Evolutionary conservation across 2,888 invertebrate genomes (phyloP).

Genomic region (Phengaris arion): DNA sequence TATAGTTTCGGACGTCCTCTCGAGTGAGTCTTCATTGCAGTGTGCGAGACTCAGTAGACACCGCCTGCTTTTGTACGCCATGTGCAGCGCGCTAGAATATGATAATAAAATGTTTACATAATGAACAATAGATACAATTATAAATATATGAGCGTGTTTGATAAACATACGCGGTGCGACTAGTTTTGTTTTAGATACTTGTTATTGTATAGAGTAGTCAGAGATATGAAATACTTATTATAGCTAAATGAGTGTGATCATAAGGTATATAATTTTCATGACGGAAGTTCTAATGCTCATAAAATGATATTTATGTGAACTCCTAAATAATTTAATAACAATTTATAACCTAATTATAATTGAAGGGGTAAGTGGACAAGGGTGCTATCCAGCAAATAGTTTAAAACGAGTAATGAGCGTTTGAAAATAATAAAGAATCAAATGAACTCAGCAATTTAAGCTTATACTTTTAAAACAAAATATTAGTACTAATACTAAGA

Average conservation of each 20-base stretch:
- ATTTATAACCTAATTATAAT: no score
- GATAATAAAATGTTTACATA: constrained; percentile 51
- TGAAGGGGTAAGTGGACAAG: no score
- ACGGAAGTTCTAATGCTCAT: no score
- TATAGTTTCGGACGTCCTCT: constrained; percentile 65
- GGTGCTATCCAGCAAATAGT: no score
- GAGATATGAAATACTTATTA: neutral
- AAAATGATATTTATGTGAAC: no score
- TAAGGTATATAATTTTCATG: no score
- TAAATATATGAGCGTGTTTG: constrained; percentile 67
- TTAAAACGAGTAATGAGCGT: no score
- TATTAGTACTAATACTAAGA: no score
- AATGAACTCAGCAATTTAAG: no score
- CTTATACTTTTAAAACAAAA: no score
- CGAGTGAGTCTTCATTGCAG: constrained; percentile 62
- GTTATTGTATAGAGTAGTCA: neutral
- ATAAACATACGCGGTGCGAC: constrained; percentile 54
- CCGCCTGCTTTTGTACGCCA: constrained; percentile 76
- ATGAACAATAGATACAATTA: constrained; percentile 74
- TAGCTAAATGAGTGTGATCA: neutral
- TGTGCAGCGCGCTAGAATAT: constrained; percentile 61
- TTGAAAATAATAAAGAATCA: no score
- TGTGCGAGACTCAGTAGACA: constrained; percentile 65
- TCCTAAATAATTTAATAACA: no score
- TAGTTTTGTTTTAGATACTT: neutral